phyloP scores from a whole-genome alignment of 2,113 vertebrate species.

The Cephalopterus ornatus region DNA sequence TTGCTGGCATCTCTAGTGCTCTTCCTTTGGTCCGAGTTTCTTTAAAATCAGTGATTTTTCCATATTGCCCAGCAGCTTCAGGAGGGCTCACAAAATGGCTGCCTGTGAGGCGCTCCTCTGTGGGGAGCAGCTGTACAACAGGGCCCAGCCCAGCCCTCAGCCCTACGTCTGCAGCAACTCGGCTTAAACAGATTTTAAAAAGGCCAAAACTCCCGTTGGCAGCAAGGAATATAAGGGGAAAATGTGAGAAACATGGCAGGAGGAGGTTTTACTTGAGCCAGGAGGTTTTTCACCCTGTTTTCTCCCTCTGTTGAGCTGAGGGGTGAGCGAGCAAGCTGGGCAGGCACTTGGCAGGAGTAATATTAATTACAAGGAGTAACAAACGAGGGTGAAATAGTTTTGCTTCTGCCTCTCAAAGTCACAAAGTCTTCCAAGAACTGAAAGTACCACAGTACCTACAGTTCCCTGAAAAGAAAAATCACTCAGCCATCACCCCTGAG shows the following conservation, averaged over 20 bases:
- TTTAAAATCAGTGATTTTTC: neutral
- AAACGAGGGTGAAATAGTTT: neutral
- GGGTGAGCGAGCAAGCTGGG: accelerated
- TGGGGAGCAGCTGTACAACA: accelerated
- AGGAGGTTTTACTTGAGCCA: accelerated
- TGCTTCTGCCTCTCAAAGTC: neutral
- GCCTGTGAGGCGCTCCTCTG: accelerated
- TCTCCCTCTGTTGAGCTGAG: neutral
- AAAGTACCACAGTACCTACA: neutral
- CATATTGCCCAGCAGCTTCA: accelerated
- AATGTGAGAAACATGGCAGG: accelerated
- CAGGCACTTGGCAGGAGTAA: accelerated
- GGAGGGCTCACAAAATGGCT: neutral
- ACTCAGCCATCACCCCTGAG: accelerated
- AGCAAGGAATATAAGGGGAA: accelerated
- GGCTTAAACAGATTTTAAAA: neutral
- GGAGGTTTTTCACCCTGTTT: neutral
- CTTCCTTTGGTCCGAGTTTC: neutral
- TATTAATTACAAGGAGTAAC: neutral
- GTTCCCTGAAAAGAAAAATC: neutral
- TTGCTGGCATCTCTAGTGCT: neutral
- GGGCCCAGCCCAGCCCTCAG: neutral
- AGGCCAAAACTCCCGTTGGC: neutral
- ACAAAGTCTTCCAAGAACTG: neutral
- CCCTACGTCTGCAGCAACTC: accelerated